phyloP scores from a whole-genome alignment of 92 coral and sea anemone genomes.

The Parazoanthus swiftii region DNA sequence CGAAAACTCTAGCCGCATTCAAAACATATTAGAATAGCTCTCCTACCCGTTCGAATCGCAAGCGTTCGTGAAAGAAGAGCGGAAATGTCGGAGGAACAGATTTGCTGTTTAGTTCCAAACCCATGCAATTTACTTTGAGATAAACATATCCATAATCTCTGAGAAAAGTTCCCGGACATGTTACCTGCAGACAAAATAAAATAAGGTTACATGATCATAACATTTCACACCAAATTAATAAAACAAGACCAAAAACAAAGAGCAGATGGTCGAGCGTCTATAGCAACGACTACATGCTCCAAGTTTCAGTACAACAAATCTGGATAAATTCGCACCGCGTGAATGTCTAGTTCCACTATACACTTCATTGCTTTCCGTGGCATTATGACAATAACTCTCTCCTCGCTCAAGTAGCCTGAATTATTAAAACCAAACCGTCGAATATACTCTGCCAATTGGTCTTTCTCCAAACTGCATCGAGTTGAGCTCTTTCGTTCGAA shows the following conservation, averaged over 20 bases:
- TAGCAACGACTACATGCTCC: conserved; percentile 74
- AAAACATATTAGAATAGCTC: conserved; percentile 1
- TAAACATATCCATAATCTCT: conserved; percentile 97
- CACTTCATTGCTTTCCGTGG: conserved; percentile 99
- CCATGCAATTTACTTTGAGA: conserved; percentile 96
- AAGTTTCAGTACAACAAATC: conserved; percentile 36
- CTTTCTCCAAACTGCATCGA: conserved; percentile 8
- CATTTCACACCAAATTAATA: conserved; percentile 30
- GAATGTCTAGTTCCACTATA: conserved; percentile 92
- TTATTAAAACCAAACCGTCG: conserved; percentile 17
- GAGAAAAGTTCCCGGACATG: conserved; percentile 95
- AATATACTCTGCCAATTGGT: neutral
- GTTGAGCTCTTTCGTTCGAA: neutral
- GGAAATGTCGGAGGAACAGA: conserved; percentile 98
- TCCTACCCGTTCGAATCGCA: conserved; percentile 95
- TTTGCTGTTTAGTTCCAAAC: conserved; percentile 90
- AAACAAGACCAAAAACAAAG: conserved; percentile 29
- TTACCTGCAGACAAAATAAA: conserved; percentile 64
- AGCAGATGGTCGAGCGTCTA: conserved; percentile 75
- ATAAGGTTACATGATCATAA: conserved; percentile 34
- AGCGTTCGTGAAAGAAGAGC: conserved; percentile 92
- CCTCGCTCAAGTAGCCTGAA: conserved; percentile 8
- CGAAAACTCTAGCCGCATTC: neutral
- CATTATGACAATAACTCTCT: conserved; percentile 52
- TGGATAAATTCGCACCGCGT: conserved; percentile 69